These are phyloP conservation scores for Oasisia sp. DNA, from an alignment of 2,888 invertebrate genomes.

Conservation along the genomic window DNA sequence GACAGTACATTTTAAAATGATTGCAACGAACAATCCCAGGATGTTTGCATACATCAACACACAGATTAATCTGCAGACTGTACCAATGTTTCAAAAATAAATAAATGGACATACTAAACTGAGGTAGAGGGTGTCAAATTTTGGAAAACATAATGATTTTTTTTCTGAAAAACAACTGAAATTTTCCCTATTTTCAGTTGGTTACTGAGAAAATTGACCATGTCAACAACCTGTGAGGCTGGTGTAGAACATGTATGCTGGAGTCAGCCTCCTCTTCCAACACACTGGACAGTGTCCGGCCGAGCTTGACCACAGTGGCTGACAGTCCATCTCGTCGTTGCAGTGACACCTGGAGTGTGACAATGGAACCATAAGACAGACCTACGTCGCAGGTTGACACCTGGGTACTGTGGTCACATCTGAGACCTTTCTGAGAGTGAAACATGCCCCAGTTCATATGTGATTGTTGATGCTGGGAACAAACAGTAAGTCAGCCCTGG, in stretches of 20 bases:
- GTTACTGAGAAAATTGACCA: background rate
- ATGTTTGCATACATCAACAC: no score
- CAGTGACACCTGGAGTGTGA: constrained; percentile 42
- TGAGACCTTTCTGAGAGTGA: background rate
- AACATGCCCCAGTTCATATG: no score
- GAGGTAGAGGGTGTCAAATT: no score
- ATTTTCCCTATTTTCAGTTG: background rate
- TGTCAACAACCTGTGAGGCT: constrained; percentile 46
- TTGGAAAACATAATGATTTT: no score
- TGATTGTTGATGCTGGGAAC: no score
- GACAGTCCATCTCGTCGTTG: constrained; percentile 46
- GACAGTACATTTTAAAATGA: no score
- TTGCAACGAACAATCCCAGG: no score
- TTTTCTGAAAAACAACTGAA: no score
- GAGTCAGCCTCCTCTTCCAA: constrained; percentile 45
- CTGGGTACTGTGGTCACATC: background rate
- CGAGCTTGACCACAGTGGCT: constrained; percentile 43
- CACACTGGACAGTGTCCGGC: constrained; percentile 44
- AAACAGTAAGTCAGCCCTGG: no score
- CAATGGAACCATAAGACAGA: background rate
- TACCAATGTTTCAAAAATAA: no score
- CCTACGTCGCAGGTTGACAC: background rate
- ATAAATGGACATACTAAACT: no score
- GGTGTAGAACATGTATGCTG: constrained; percentile 48
- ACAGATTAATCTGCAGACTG: no score